Conservation (phyloP, 2,113 vertebrate species). For the Dendrocopos noguchii region DNA sequence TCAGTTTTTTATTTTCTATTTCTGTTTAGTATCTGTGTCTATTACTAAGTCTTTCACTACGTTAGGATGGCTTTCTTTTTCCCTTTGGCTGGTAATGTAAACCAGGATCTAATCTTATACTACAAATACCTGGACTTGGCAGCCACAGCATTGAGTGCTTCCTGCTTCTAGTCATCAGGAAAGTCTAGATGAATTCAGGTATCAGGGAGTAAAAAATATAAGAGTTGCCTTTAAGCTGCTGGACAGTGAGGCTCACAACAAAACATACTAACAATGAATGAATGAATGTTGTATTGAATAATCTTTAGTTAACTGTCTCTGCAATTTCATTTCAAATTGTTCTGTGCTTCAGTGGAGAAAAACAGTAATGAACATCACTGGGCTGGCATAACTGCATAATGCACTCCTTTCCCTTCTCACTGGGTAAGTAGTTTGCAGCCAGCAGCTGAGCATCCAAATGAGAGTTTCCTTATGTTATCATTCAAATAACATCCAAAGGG, state of each 20-base stretch:
- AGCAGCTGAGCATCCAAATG: not conserved
- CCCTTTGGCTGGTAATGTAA: not conserved
- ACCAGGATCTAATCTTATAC: not conserved
- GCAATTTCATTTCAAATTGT: not conserved
- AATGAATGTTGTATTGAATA: not conserved
- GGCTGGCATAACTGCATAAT: not conserved
- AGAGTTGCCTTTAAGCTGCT: not conserved
- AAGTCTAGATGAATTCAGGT: not conserved
- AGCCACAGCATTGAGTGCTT: not conserved
- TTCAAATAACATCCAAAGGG: not conserved
- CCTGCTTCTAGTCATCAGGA: not conserved
- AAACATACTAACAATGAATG: not conserved
- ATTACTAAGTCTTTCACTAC: not conserved
- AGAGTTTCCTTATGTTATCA: not conserved
- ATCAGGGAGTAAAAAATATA: not conserved
- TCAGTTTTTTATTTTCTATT: not conserved
- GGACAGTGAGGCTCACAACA: not conserved
- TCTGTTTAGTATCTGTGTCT: not conserved
- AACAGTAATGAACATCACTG: slow-evolving; percentile 10
- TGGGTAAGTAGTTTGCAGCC: not conserved
- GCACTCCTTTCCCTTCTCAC: not conserved
- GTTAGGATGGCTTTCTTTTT: not conserved
- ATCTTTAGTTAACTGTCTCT: slow-evolving; percentile 25
- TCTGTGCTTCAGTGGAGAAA: not conserved
- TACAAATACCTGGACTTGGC: not conserved